Evolutionary conservation across 1,140 invertebrate genomes (phyloP).

Genomic region (Vanessa atalanta): DNA sequence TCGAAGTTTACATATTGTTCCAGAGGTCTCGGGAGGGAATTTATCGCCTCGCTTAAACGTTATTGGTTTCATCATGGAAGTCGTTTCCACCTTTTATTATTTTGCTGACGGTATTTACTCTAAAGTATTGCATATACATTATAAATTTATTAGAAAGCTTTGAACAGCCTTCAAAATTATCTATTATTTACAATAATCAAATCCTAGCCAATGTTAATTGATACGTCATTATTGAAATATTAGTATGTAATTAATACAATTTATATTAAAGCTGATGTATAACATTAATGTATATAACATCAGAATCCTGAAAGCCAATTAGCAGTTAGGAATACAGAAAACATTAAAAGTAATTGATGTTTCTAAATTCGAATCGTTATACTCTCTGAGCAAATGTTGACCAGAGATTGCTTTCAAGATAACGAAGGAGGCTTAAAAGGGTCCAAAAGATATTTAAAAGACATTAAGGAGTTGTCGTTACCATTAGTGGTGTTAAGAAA

Average conservation of each 20-base stretch:
- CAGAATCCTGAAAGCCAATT: background rate
- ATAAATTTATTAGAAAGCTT: background rate
- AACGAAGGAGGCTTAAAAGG: slow-evolving; percentile 27
- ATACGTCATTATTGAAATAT: too few species aligned
- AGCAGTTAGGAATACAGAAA: background rate
- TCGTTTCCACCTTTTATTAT: slow-evolving; percentile 26
- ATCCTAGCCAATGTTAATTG: too few species aligned
- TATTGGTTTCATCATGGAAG: slow-evolving; percentile 30
- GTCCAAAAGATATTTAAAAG: slow-evolving; percentile 27
- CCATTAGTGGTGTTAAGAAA: slow-evolving; percentile 5
- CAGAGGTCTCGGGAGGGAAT: slow-evolving; percentile 24
- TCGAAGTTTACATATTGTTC: slow-evolving; percentile 35
- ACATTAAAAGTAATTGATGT: slow-evolving; percentile 11
- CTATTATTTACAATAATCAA: too few species aligned
- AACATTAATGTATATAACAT: background rate
- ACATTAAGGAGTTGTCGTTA: slow-evolving; percentile 27
- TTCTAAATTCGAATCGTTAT: slow-evolving; percentile 22
- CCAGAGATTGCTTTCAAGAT: slow-evolving; percentile 35
- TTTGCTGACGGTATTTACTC: background rate
- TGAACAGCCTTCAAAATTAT: too few species aligned
- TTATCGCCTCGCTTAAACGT: slow-evolving; percentile 27
- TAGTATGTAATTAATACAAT: background rate
- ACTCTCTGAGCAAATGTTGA: slow-evolving; percentile 20
- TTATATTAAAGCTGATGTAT: background rate
- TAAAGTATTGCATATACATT: background rate